Conservation (phyloP, 2,113 vertebrate species). For the Oreochromis spilurus region DNA sequence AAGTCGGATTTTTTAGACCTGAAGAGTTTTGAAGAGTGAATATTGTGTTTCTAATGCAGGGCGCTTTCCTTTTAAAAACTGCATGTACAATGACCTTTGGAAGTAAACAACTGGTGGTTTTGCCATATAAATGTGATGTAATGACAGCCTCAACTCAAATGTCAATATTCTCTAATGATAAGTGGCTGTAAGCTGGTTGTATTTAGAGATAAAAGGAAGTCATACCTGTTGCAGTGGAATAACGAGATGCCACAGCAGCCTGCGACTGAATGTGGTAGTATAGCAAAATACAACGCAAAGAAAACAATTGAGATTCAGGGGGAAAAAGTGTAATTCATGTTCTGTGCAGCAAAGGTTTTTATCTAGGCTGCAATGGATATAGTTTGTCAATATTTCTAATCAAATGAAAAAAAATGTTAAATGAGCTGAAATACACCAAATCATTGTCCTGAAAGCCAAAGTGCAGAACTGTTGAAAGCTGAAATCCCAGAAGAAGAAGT, state of each 20-base stretch:
- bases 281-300: background rate
- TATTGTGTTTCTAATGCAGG: background rate
- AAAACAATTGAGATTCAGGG: background rate
- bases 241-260: background rate
- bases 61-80: background rate
- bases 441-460: background rate
- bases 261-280: background rate
- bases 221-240: background rate
- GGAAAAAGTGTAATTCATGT: accelerated
- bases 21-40: background rate
- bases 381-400: background rate
- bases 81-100: constrained; percentile 30
- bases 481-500: background rate
- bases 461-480: background rate
- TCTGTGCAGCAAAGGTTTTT: background rate
- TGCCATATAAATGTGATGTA: background rate
- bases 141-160: background rate
- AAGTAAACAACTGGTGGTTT: constrained; percentile 3
- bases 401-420: background rate
- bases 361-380: background rate
- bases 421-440: background rate
- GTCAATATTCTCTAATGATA: background rate
- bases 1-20: background rate
- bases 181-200: background rate
- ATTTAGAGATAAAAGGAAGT: background rate